Conservation (phyloP, 2,113 vertebrate species). For the Mormyrus lacerda region DNA sequence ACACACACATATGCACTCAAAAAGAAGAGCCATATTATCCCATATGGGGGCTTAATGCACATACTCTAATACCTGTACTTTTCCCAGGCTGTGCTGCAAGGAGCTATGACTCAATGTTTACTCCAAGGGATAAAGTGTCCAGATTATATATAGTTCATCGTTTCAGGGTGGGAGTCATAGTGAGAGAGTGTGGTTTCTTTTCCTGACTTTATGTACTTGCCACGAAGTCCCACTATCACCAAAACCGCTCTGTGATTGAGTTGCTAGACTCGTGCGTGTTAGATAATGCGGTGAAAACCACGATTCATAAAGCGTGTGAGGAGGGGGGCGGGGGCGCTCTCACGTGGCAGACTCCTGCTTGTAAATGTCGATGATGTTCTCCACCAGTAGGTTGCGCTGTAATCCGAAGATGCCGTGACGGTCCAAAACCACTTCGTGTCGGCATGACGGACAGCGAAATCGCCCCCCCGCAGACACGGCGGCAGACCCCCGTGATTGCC, state of each 20-base stretch:
- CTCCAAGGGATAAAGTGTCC: conserved; percentile 24
- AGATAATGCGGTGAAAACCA: neutral
- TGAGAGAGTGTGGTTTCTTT: conserved; percentile 7
- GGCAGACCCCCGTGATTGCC: conserved; percentile 73
- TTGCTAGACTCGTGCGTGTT: neutral
- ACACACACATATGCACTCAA: neutral
- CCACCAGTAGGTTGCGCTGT: conserved; percentile 83
- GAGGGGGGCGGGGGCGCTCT: neutral
- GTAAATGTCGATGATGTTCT: conserved; percentile 87
- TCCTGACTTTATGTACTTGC: conserved; percentile 18
- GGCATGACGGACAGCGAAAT: conserved; percentile 81
- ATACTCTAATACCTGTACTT: neutral
- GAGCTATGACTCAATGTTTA: conserved; percentile 16
- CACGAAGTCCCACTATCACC: neutral
- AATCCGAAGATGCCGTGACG: conserved; percentile 79
- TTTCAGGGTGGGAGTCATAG: conserved; percentile 11
- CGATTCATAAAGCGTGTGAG: neutral
- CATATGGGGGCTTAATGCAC: neutral
- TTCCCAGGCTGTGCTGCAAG: neutral
- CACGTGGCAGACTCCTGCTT: conserved; percentile 75
- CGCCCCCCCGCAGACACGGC: conserved; percentile 66
- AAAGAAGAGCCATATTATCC: neutral
- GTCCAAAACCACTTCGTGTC: conserved; percentile 81
- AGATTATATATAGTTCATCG: conserved; percentile 32
- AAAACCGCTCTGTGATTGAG: neutral